Conservation (phyloP, 37 sponge, comb jelly and placozoan genomes). For the Hexactinellida sp. region DNA sequence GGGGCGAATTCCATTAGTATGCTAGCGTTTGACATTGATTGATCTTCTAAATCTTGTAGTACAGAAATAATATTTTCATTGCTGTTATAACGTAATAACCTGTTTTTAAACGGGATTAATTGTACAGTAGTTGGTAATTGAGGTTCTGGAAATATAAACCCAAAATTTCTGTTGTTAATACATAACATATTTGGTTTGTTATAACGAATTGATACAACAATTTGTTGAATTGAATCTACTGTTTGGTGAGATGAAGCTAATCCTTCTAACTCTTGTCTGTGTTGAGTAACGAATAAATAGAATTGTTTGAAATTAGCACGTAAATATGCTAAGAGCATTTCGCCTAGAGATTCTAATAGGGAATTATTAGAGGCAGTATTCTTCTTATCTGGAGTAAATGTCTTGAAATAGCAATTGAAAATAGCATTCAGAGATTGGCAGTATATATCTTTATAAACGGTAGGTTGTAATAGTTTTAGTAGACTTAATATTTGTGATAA, state of each 20-base stretch:
- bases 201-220: background rate
- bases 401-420: conserved; percentile 2
- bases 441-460: conserved; percentile 8
- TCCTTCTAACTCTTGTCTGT: background rate
- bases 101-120: conserved; percentile 6
- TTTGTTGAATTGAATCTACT: background rate
- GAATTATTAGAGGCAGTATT: background rate
- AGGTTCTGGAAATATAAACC: conserved; percentile 12
- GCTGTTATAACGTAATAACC: background rate
- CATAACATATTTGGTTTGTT: background rate
- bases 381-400: background rate
- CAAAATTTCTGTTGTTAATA: conserved; percentile 8
- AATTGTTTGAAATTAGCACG: background rate
- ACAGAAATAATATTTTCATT: background rate
- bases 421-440: background rate
- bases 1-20: background rate
- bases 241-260: background rate
- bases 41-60: background rate
- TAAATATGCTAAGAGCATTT: background rate
- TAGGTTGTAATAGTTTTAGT: background rate
- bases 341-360: background rate
- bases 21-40: background rate
- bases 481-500: background rate
- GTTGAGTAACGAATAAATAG: background rate
- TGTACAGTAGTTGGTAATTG: background rate